Conservation (phyloP, 2,888 invertebrate species). For the Meteorus colon region DNA sequence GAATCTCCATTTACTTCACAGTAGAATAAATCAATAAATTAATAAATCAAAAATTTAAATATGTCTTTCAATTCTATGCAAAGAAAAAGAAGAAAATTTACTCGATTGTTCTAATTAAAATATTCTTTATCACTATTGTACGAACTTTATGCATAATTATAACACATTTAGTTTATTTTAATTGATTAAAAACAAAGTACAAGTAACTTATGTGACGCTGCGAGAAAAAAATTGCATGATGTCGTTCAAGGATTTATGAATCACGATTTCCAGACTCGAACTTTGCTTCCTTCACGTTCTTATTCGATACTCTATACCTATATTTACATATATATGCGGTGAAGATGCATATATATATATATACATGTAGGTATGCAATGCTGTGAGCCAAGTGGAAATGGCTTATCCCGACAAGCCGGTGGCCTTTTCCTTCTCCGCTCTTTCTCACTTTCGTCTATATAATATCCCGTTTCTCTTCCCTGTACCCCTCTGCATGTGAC, state of each 20-base stretch:
- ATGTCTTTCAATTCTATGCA: too few species aligned
- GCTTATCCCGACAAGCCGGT: constrained; percentile 34
- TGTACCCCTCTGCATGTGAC: constrained; percentile 5
- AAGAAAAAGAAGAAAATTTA: too few species aligned
- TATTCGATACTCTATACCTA: neutral
- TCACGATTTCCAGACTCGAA: constrained; percentile 25
- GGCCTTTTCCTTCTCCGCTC: constrained; percentile 25
- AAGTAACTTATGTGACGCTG: constrained; percentile 14
- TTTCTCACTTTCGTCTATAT: constrained; percentile 19
- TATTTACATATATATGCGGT: neutral
- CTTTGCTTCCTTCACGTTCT: constrained; percentile 24
- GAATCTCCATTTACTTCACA: too few species aligned
- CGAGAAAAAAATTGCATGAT: constrained; percentile 22
- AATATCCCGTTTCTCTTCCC: constrained; percentile 21
- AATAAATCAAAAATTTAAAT: too few species aligned
- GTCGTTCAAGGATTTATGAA: constrained; percentile 13
- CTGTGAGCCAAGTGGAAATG: constrained; percentile 8
- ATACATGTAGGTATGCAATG: neutral
- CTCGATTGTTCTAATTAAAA: too few species aligned
- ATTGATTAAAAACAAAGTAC: neutral
- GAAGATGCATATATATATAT: neutral
- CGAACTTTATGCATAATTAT: too few species aligned
- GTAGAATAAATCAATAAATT: too few species aligned
- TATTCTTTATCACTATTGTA: too few species aligned
- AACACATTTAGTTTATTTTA: too few species aligned